Evolutionary conservation across 2,888 invertebrate species (phyloP).

Genomic region (Sicus ferrugineus): DNA sequence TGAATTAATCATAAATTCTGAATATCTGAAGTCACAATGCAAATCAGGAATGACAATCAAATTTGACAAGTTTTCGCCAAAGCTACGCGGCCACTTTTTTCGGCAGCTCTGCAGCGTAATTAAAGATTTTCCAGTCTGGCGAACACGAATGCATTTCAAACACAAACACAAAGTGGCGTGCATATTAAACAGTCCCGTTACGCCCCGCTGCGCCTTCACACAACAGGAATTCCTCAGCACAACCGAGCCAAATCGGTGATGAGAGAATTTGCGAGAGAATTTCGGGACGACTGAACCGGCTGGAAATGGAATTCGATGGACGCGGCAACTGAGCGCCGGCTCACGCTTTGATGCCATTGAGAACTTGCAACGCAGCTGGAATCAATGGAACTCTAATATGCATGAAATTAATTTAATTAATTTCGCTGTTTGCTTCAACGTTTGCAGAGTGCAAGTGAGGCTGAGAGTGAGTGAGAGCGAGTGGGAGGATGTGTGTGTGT

Average conservation of each 20-base stretch:
- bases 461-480: neutral
- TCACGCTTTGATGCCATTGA: no score
- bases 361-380: neutral
- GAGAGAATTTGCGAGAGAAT: no score
- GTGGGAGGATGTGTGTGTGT: neutral
- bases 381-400: constrained; percentile 12
- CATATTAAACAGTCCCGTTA: neutral
- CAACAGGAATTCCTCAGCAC: no score
- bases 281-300: no score
- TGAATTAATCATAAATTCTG: neutral
- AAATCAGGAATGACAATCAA: neutral
- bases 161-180: neutral
- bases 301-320: no score
- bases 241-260: no score
- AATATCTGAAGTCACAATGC: neutral
- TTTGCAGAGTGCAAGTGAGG: neutral
- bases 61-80: neutral
- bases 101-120: constrained; percentile 5
- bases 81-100: neutral
- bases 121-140: constrained; percentile 31
- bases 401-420: constrained; percentile 17
- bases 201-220: neutral
- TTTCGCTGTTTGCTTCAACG: neutral
- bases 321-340: no score
- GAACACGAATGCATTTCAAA: constrained; percentile 26